Evolutionary conservation across 1,140 invertebrate species (phyloP).

Genomic region (Riptortus pedestris): DNA sequence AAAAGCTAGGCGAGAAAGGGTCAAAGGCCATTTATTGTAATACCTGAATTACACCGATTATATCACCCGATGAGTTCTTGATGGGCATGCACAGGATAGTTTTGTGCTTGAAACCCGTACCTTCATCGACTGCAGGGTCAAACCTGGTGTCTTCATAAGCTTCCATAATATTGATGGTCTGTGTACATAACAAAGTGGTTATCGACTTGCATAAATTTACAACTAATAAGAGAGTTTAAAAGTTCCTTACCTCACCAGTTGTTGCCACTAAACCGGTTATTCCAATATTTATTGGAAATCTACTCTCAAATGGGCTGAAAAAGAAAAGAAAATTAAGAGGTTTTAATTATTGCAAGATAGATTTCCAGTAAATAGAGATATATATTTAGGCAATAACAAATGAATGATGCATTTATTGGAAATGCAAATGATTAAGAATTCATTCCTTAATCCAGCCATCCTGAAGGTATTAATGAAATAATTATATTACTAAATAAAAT

Average conservation of each 20-base stretch:
- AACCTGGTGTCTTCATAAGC: slow-evolving; percentile 87
- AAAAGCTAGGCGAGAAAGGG: not conserved
- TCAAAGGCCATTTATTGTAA: slow-evolving; percentile 12
- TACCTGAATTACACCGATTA: slow-evolving; percentile 85
- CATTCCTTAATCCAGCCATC: too few relatives aligned
- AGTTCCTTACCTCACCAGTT: slow-evolving; percentile 84
- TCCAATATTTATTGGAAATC: slow-evolving; percentile 93
- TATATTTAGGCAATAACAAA: too few relatives aligned
- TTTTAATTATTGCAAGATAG: too few relatives aligned
- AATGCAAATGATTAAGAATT: too few relatives aligned
- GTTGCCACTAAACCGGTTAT: slow-evolving; percentile 92
- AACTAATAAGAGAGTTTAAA: not conserved
- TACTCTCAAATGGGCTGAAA: slow-evolving; percentile 71
- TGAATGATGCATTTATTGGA: too few relatives aligned
- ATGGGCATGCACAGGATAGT: slow-evolving; percentile 88
- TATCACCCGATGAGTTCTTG: slow-evolving; percentile 75
- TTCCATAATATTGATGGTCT: slow-evolving; percentile 71
- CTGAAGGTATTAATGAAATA: too few relatives aligned
- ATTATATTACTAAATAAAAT: too few relatives aligned
- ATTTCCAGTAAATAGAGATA: too few relatives aligned
- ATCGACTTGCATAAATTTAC: not conserved
- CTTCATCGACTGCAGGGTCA: slow-evolving; percentile 73
- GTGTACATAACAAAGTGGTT: not conserved
- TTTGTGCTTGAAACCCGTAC: slow-evolving; percentile 64
- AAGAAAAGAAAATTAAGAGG: too few relatives aligned